Percentiles rank a stretch among this genome's conserved stretches.
These are phyloP conservation scores for Lasioglossum figueresi DNA, from an alignment of 2,888 invertebrate genomes.

Conservation along the genomic window DNA sequence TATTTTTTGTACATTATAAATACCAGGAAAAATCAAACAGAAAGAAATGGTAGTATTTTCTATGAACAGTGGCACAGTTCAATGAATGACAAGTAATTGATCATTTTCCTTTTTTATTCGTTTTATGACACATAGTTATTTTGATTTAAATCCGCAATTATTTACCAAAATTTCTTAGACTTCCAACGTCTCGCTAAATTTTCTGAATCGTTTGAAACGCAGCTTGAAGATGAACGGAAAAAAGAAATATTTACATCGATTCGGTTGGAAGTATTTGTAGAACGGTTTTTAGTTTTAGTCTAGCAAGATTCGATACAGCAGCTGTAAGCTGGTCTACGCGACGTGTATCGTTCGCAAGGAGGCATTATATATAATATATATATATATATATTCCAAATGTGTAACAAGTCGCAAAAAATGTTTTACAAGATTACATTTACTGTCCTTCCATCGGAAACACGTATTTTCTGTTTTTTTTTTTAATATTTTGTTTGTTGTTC, in stretches of 20 bases:
- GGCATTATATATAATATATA: conserved; percentile 19
- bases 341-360: conserved; percentile 31
- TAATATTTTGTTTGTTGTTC: neutral
- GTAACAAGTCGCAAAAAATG: conserved; percentile 51
- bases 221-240: conserved; percentile 43
- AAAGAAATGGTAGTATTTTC: neutral
- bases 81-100: conserved; percentile 15
- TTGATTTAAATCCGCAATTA: conserved; percentile 36
- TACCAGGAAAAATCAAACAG: too few species aligned
- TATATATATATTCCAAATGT: conserved; percentile 16
- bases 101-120: conserved; percentile 29
- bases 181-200: neutral
- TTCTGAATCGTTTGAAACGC: conserved; percentile 27
- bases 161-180: conserved; percentile 48
- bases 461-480: conserved; percentile 13
- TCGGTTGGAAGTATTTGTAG: conserved; percentile 49
- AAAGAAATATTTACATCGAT: conserved; percentile 61
- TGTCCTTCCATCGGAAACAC: conserved; percentile 19
- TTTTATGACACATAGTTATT: conserved; percentile 48
- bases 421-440: conserved; percentile 37
- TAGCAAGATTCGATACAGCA: conserved; percentile 44
- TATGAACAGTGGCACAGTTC: neutral
- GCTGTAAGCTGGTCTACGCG: conserved; percentile 38
- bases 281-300: conserved; percentile 39
- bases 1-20: too few species aligned